Evolutionary conservation across 1,140 invertebrate genomes (phyloP).

Genomic region (Ctenoplectra terminalis): DNA sequence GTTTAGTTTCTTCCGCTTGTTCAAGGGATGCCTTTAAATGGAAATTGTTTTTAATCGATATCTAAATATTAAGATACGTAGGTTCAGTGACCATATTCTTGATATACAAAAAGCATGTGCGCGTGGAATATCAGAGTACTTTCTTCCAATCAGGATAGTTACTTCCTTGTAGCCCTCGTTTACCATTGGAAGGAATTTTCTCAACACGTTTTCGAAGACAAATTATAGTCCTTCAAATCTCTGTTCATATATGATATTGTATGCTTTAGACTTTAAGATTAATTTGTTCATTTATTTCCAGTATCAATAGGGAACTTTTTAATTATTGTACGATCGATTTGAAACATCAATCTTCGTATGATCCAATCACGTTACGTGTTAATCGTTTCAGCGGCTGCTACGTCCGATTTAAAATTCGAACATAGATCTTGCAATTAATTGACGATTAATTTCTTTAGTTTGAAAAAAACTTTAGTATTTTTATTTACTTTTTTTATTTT

Average conservation of each 20-base stretch:
- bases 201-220: not conserved
- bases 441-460: not conserved
- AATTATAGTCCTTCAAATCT: not conserved
- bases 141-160: slow-evolving; percentile 20
- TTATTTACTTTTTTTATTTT: not conserved
- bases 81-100: slow-evolving; percentile 34
- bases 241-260: not conserved
- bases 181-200: not conserved
- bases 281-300: not conserved
- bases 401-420: not conserved
- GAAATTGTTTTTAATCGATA: slow-evolving; percentile 50
- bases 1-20: not conserved
- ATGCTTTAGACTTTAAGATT: not conserved
- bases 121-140: not conserved
- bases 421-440: not conserved
- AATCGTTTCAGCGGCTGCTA: not conserved
- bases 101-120: not conserved
- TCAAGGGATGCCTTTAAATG: not conserved
- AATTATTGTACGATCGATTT: not conserved
- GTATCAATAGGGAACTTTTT: not conserved
- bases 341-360: too few relatives aligned
- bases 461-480: not conserved
- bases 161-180: not conserved
- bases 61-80: slow-evolving; percentile 34
- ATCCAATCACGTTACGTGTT: not conserved